phyloP scores from a whole-genome alignment of 2,888 invertebrate genomes.

The Diogma glabrata region DNA sequence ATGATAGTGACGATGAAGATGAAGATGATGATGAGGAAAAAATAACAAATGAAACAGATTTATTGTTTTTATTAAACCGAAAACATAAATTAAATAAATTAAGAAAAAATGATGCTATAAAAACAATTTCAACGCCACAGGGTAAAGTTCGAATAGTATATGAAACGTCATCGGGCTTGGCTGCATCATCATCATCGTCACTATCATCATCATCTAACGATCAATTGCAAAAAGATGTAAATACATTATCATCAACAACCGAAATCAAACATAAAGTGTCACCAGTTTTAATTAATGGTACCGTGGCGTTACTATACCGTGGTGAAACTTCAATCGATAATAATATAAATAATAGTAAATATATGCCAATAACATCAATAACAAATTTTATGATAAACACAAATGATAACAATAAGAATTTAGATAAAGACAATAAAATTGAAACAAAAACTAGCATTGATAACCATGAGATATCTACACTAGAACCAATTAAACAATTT shows the following conservation, averaged over 20 bases:
- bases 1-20: constrained; percentile 19
- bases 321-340: constrained; percentile 31
- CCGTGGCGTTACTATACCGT: constrained; percentile 38
- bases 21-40: constrained; percentile 20
- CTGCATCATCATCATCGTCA: not conserved
- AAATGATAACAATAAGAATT: constrained; percentile 20
- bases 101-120: constrained; percentile 37
- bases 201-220: constrained; percentile 16
- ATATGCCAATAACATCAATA: constrained; percentile 36
- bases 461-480: constrained; percentile 21
- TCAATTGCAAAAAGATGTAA: constrained; percentile 29
- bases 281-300: constrained; percentile 39
- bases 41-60: constrained; percentile 22
- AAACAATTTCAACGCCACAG: constrained; percentile 37
- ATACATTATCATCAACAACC: constrained; percentile 24
- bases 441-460: constrained; percentile 20
- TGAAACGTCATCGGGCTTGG: constrained; percentile 25
- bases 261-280: constrained; percentile 37
- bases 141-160: constrained; percentile 39
- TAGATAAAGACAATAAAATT: constrained; percentile 18
- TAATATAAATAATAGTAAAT: constrained; percentile 28
- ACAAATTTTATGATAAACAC: constrained; percentile 28
- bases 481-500: constrained; percentile 9
- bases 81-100: constrained; percentile 26
- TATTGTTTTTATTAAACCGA: constrained; percentile 11